Evolutionary conservation across 2,888 invertebrate genomes (phyloP), one percentile per base, ranked within the genome.

Genomic region (Cenopis cana): DNA sequence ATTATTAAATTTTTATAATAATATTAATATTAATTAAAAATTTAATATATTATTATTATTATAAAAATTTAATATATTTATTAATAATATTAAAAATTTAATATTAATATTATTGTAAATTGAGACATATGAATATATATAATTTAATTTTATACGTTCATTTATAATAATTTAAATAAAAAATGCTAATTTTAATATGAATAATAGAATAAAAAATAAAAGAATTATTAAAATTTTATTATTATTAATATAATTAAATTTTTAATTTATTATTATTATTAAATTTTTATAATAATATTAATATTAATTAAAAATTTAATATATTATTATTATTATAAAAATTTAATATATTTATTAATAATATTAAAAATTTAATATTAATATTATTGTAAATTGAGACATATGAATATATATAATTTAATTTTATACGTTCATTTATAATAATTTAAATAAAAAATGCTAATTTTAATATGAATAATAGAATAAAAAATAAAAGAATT

Each of bases 131-230:
- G 4, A 0, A 80, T 80, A 72, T 80, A 72, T 36, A 76, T 80
- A 80, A 79, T 18, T 76, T 73, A 76, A 79, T 81, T 80, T 75
- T 74, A 80, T 64, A 77, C 20, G 20, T 77, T 76, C 76, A 76
- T 74, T 78, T 78, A 76, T 74, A 59, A 62, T 82, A 82, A 82
- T 80, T 75, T 73, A 73, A 52, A 64, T 64, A 33, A 49, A 0
- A 1, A 78, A 68, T 68, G 8, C n/a, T 55, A 71, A 67, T 66
- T 68, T 70, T 33, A 57, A 68, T 61, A 68, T 54, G 64, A 59
- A 68, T 69, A 54, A 67, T 77, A 75, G 38, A 64, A 70, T 54
- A 69, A 73, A 66, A 41, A 41, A 41, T 1, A 41, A 41, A 41
- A 6, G 33, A 71, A 69, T 68, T 71, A 72, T 69, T 75, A 72